Evolutionary conservation across 2,888 invertebrate genomes (phyloP).

Genomic region (Tachystola acroxantha): DNA sequence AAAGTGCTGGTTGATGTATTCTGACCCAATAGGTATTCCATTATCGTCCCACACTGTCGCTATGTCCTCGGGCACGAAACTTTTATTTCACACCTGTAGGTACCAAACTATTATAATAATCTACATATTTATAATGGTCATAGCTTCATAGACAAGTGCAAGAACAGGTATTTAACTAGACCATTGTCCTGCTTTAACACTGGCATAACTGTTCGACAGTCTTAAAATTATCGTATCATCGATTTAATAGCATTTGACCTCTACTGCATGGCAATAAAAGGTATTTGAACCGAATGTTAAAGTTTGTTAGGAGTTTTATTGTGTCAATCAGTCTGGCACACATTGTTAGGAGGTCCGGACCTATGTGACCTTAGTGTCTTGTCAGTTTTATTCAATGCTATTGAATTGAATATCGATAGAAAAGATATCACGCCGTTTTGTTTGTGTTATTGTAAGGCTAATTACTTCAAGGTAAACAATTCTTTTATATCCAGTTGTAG

Average conservation of each 20-base stretch:
- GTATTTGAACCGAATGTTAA: conserved; percentile 1
- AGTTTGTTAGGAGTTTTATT: conserved; percentile 12
- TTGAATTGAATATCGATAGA: conserved; percentile 1
- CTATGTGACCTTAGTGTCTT: conserved; percentile 30
- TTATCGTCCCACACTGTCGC: no score
- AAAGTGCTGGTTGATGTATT: no score
- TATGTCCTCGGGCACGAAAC: no score
- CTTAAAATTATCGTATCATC: neutral
- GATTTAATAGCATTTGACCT: conserved; percentile 5
- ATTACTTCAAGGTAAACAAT: no score
- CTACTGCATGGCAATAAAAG: conserved; percentile 13
- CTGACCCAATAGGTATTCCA: no score
- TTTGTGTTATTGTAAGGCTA: no score
- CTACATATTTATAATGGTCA: no score
- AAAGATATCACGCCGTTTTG: no score
- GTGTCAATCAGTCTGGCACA: conserved; percentile 39
- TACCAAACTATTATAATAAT: no score
- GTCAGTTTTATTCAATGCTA: conserved; percentile 16
- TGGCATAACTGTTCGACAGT: conserved; percentile 11
- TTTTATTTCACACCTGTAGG: no score
- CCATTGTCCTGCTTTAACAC: conserved; percentile 19
- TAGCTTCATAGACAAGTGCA: conserved; percentile 15
- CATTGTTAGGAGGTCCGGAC: conserved; percentile 29
- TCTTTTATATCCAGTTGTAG: no score
- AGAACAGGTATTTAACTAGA: conserved; percentile 19